These are phyloP conservation scores for Helleia helle DNA, from an alignment of 2,888 invertebrate genomes.

Conservation along the genomic window DNA sequence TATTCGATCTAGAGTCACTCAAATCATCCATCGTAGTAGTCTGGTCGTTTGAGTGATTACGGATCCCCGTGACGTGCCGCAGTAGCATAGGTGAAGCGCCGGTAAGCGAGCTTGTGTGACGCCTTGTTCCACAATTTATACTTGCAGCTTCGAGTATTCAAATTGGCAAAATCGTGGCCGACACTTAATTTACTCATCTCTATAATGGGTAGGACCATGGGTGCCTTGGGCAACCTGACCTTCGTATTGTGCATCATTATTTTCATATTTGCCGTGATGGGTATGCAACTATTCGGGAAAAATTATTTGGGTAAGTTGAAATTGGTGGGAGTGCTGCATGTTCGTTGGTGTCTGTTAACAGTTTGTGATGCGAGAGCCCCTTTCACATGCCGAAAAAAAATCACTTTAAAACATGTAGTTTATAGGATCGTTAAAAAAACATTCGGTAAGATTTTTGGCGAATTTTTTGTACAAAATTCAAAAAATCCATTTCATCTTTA, in stretches of 20 bases:
- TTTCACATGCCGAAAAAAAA: background rate
- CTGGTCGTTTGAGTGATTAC: conserved; percentile 37
- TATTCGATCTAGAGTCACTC: conserved; percentile 46
- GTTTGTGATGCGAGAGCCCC: conserved; percentile 49
- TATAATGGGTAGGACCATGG: conserved; percentile 96
- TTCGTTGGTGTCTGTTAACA: conserved; percentile 66
- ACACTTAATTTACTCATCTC: conserved; percentile 95
- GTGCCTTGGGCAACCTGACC: conserved; percentile 95
- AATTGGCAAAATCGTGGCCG: conserved; percentile 97
- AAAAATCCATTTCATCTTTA: too few species aligned
- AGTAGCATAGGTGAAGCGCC: conserved; percentile 74
- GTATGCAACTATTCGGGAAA: conserved; percentile 95
- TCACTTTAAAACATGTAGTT: too few species aligned
- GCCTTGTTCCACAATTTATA: conserved; percentile 73
- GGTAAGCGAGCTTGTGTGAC: conserved; percentile 73
- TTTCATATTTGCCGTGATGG: conserved; percentile 98
- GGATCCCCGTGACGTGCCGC: conserved; percentile 47
- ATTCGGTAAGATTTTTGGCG: too few species aligned
- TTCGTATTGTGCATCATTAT: conserved; percentile 97
- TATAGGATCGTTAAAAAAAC: too few species aligned
- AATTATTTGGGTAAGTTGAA: conserved; percentile 86
- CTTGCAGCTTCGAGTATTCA: conserved; percentile 94
- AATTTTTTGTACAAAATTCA: too few species aligned
- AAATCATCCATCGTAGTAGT: conserved; percentile 9
- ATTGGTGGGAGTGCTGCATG: conserved; percentile 73